Evolutionary conservation across 1,140 invertebrate genomes (phyloP).

Genomic region (Brachionus rotundiformis): DNA sequence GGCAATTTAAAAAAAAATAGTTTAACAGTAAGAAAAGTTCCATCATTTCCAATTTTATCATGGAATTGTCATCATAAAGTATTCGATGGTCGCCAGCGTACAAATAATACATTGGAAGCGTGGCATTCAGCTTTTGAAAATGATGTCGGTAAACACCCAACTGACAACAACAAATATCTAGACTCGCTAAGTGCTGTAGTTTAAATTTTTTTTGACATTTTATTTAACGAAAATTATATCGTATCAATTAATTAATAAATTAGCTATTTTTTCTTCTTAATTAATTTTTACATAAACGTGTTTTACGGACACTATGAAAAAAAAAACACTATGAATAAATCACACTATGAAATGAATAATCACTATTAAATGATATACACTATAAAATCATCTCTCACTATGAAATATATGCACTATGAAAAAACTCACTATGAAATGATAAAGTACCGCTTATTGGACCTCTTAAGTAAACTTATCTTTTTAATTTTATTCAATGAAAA

Average conservation of each 20-base stretch:
- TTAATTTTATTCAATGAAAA: no score
- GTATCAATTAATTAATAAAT: background rate
- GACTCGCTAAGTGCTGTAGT: background rate
- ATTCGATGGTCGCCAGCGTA: no score
- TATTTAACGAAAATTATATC: background rate
- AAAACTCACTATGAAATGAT: background rate
- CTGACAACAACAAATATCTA: no score
- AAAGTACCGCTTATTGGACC: no score
- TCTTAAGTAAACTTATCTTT: no score
- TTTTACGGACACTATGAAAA: background rate
- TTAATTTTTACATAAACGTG: background rate
- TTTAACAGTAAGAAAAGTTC: background rate
- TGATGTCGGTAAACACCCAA: no score
- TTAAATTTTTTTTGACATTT: background rate
- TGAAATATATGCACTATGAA: background rate
- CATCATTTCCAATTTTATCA: slow-evolving; percentile 5
- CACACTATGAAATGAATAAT: background rate
- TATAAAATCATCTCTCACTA: no score
- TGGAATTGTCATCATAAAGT: background rate
- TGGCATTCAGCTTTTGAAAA: no score
- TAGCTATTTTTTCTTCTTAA: background rate
- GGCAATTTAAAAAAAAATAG: background rate
- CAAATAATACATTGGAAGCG: no score
- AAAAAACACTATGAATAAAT: no score
- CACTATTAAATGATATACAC: background rate